Base-by-base conservation (phyloP, 2,888 invertebrate species). In the Melitaea athalia region DNA sequence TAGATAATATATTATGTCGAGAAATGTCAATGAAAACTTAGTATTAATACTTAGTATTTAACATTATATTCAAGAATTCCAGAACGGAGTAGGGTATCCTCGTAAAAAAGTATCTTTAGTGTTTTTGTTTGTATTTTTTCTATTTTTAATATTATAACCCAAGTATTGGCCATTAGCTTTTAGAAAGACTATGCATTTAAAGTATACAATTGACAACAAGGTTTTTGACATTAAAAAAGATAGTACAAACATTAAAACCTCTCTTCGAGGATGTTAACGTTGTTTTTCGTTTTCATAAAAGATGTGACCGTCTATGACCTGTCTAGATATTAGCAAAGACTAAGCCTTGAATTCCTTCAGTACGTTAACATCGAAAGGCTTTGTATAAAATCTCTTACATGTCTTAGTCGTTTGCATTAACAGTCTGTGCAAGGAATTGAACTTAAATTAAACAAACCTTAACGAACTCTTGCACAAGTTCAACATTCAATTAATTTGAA, bases 241-340 rank as follows among this genome's bases (percentile, higher is more conserved):
- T 38, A 38, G 38, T 38, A 38, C 38, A 0, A 7, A 38, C 47
- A 49, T 49, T 49, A 47, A 47, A 47, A n/a, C n/a, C 47, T 49
- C 14, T 2, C n/a, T 55, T n/a, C 7, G n/a, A 55, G 33, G 53
- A 31, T n/a, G 12, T 33, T 17, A 49, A 49, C 47, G n/a, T n/a
- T 49, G 63, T 57, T 59, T 43, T 42, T 50, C 17, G 49, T 38
- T 57, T 43, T 17, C 24, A 59, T 42, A 64, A 59, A 59, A 49
- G 33, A 60, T 60, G 52, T 53, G 65, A 65, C 53, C 65, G 65
- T 65, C 65, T 65, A 65, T 65, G 65, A 65, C 52, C 65, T 33
- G 53, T 15, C 53, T 60, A 53, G 15, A 47, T 49, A 55, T 45
- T 33, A 64, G 45, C 42, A 24, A 38, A 50, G 24, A 59, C 50